phyloP scores from a whole-genome alignment of 2,797 vertebrate species.

The Acanthopagrus latus region DNA sequence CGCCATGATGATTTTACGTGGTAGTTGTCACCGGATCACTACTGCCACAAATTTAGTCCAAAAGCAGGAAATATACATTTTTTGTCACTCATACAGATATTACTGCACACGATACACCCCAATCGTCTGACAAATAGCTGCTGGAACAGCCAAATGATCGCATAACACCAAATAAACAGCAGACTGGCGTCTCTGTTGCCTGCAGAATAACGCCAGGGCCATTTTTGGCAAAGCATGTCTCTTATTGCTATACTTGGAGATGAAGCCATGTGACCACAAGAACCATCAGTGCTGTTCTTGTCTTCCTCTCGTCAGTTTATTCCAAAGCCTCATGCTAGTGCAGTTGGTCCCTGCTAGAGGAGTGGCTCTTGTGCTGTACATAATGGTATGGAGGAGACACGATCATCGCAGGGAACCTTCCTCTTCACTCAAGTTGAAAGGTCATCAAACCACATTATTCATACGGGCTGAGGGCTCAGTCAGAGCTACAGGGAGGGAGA shows the following conservation, averaged over 20 bases:
- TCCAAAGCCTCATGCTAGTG: not conserved
- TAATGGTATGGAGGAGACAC: conserved; percentile 1
- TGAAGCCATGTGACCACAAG: conserved; percentile 33
- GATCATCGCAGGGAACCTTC: conserved; percentile 9
- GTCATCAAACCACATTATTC: conserved; percentile 45
- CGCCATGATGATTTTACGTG: too few relatives aligned
- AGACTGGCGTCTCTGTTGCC: too few relatives aligned
- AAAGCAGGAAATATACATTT: too few relatives aligned
- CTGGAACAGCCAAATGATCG: too few relatives aligned
- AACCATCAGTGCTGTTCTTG: not conserved
- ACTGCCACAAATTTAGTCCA: too few relatives aligned
- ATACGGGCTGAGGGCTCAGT: conserved; percentile 26
- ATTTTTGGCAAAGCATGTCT: conserved; percentile 22
- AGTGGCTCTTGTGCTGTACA: not conserved
- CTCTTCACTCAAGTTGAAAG: conserved; percentile 50
- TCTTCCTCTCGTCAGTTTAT: not conserved
- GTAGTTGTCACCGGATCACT: too few relatives aligned
- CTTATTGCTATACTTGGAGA: conserved; percentile 38
- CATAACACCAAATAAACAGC: too few relatives aligned
- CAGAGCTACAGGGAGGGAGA: conserved; percentile 6
- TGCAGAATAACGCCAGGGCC: too few relatives aligned
- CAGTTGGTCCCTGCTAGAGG: not conserved
- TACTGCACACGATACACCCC: too few relatives aligned
- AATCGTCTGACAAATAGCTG: too few relatives aligned
- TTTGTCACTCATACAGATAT: too few relatives aligned